A percentile compares a stretch with the other conserved stretches of the same genome.
Conservation (phyloP, 2,113 vertebrate species). For the Peromyscus leucopus region DNA sequence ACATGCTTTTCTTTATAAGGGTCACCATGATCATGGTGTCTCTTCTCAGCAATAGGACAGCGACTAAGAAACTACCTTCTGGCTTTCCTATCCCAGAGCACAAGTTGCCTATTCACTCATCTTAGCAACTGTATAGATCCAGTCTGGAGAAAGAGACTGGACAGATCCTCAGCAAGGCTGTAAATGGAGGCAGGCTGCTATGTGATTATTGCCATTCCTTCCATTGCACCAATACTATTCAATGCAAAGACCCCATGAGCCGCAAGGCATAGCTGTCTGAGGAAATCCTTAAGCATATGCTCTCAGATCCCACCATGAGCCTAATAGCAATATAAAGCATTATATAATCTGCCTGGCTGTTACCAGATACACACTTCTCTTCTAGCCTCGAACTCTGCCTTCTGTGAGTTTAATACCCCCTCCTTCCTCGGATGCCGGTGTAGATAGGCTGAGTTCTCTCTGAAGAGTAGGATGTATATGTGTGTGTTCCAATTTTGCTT, state of each 20-base stretch:
- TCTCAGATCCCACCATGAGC: neutral
- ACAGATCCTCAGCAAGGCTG: neutral
- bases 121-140: neutral
- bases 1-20: neutral
- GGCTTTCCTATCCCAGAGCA: neutral
- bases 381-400: neutral
- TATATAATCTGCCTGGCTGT: neutral
- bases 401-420: neutral
- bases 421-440: neutral
- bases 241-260: neutral
- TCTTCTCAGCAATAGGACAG: neutral
- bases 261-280: accelerated
- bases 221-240: neutral
- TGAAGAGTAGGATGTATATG: neutral
- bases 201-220: neutral
- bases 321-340: neutral
- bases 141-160: neutral
- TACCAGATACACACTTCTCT: neutral
- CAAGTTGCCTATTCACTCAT: neutral
- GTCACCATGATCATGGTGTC: neutral
- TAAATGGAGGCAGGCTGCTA: neutral
- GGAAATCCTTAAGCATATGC: neutral
- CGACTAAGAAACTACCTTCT: neutral
- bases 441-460: neutral
- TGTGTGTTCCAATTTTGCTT: neutral